Base-by-base conservation (phyloP, 2,797 vertebrate species). In the Acanthurus tractus region DNA sequence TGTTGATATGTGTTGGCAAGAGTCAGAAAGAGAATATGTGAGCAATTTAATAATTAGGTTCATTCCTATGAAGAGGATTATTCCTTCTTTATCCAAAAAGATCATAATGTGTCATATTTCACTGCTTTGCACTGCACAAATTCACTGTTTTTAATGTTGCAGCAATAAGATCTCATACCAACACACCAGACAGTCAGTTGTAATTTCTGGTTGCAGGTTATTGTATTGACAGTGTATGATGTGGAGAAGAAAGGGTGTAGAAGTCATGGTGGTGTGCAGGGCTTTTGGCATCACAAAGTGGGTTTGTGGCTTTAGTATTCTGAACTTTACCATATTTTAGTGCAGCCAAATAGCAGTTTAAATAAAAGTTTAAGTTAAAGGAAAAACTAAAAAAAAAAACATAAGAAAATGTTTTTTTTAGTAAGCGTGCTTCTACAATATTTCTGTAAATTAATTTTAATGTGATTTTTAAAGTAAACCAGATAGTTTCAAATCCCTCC, bases 11-110 rank as follows among this genome's bases (percentile, higher is more conserved):
- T 82, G 78, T 76, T 67, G 70, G 58, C 57, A 53, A 81, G 63
- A 79, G 72, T 73, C n/a, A 63, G 36, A 62, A 55, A 69, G 8
- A 48, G 56, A 74, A 66, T 70, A 74, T 61, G 69, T 59, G 34
- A 74, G 49, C 22, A 70, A 79, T 80, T 55, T 76, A 55, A 77
- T 81, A 76, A 78, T 88, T 77, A 77, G 61, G 38, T 72, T 71
- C 17, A 52, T 80, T 63, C 49, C 53, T 34, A 20, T 56, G 13
- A 67, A 59, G 34, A 56, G 48, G 15, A 5, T 23, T 20, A 55
- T 34, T 59, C 57, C 20, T 49, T 1, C 20, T n/a, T 50, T 67
- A 25, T 69, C 18, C 46, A 36, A 72, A 13, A 57, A 40, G 52
- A 44, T 40, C 34, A 67, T 34, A 58, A 13, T 25, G 25, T 48